phyloP scores from a whole-genome alignment of 2,113 vertebrate genomes.

The Larimichthys crocea region DNA sequence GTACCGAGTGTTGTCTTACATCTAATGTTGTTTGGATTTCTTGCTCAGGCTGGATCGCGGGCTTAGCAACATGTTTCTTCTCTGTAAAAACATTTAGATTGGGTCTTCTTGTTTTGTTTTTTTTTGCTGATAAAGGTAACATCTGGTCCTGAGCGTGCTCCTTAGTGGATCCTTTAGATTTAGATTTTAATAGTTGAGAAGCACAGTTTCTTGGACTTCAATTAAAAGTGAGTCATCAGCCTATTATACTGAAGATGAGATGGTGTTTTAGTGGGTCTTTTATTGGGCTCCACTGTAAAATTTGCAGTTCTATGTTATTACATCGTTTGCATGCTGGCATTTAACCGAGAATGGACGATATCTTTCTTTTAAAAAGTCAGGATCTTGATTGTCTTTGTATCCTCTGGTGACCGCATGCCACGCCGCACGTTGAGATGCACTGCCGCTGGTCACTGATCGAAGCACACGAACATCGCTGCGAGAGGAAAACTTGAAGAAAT shows the following conservation, averaged over 20 bases:
- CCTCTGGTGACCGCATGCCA: constrained; percentile 5
- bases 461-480: not conserved
- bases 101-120: not conserved
- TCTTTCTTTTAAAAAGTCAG: constrained; percentile 32
- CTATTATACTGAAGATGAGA: constrained; percentile 34
- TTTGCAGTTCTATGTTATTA: constrained; percentile 34
- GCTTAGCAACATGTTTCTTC: constrained; percentile 41
- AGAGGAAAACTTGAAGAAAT: constrained; percentile 21
- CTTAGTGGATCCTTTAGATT: constrained; percentile 39
- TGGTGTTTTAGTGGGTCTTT: constrained; percentile 49
- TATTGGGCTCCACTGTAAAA: constrained; percentile 46
- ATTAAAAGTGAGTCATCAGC: constrained; percentile 46
- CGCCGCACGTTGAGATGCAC: not conserved
- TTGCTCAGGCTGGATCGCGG: constrained; percentile 38
- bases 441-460: not conserved
- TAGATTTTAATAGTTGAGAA: constrained; percentile 33
- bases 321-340: constrained; percentile 33
- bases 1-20: constrained; percentile 65
- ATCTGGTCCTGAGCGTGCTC: constrained; percentile 32
- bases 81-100: constrained; percentile 40
- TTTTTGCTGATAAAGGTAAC: constrained; percentile 30
- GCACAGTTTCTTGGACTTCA: constrained; percentile 26
- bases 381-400: constrained; percentile 23
- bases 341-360: constrained; percentile 15
- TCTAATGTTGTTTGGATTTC: constrained; percentile 69